These are phyloP conservation scores for Rhynchophorus ferrugineus DNA, from an alignment of 1,140 invertebrate species.

Conservation along the genomic window DNA sequence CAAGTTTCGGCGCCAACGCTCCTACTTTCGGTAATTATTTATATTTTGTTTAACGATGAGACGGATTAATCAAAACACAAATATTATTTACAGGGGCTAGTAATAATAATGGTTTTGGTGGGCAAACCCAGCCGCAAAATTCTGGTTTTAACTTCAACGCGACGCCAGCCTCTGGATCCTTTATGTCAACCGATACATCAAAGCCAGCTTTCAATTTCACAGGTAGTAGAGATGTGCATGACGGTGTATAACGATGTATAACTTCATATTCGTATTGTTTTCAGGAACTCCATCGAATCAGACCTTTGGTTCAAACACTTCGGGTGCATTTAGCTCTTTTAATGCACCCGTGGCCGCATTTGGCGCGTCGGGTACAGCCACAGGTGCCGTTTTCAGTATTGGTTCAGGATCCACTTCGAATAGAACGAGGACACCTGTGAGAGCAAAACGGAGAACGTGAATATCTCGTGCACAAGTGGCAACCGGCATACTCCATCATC, in stretches of 20 bases:
- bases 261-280: too few species aligned
- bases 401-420: slow-evolving; percentile 2
- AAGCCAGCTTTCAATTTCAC: slow-evolving; percentile 17
- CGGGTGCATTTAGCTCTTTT: too few species aligned
- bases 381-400: slow-evolving; percentile 7
- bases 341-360: too few species aligned
- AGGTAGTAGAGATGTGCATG: slow-evolving; percentile 2
- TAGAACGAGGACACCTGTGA: slow-evolving; percentile 2
- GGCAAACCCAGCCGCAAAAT: not conserved
- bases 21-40: slow-evolving; percentile 7
- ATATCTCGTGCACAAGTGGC: not conserved
- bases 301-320: not conserved
- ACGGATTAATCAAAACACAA: not conserved
- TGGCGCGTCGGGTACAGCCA: not conserved
- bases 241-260: not conserved
- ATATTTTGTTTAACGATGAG: not conserved
- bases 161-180: not conserved
- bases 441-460: slow-evolving; percentile 13
- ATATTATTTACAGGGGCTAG: slow-evolving; percentile 1
- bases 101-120: not conserved
- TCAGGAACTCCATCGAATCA: not conserved
- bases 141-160: slow-evolving; percentile 13
- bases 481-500: too few species aligned
- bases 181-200: slow-evolving; percentile 2
- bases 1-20: not conserved